Conservation (phyloP, 1,140 invertebrate species). For the Aphaenogaster floridana region DNA sequence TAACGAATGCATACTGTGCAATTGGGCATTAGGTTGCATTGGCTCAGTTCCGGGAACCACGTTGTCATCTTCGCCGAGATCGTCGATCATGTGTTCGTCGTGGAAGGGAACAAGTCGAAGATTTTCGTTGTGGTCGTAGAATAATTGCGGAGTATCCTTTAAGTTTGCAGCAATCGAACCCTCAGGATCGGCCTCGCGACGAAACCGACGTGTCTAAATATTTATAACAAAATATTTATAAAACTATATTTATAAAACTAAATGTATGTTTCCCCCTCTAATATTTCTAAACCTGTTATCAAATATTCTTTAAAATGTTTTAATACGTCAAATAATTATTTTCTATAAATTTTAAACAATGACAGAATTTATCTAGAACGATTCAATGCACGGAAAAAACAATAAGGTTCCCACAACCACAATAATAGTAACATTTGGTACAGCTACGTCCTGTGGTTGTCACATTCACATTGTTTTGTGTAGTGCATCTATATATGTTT, state of each 20-base stretch:
- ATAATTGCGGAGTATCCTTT: background rate
- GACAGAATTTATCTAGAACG: background rate
- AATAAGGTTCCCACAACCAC: too few species aligned
- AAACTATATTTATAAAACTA: background rate
- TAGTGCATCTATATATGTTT: too few species aligned
- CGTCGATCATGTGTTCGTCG: background rate
- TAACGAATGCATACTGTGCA: background rate
- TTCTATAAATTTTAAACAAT: background rate
- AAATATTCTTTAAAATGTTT: background rate
- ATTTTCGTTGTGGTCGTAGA: background rate
- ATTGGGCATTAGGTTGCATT: background rate
- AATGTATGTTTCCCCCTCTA: background rate
- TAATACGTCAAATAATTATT: background rate
- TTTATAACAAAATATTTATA: constrained; percentile 7
- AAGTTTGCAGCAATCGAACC: background rate
- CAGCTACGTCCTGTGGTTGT: too few species aligned
- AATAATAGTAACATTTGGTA: too few species aligned
- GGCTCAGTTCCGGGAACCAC: background rate
- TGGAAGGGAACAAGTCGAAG: background rate
- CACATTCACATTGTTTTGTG: too few species aligned
- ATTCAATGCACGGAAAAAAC: background rate
- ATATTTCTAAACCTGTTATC: background rate
- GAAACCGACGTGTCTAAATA: constrained; percentile 2
- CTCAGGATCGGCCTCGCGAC: background rate
- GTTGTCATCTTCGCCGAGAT: background rate